Base-by-base conservation (phyloP, 1,140 invertebrate genomes). In the Pararge aegeria region DNA sequence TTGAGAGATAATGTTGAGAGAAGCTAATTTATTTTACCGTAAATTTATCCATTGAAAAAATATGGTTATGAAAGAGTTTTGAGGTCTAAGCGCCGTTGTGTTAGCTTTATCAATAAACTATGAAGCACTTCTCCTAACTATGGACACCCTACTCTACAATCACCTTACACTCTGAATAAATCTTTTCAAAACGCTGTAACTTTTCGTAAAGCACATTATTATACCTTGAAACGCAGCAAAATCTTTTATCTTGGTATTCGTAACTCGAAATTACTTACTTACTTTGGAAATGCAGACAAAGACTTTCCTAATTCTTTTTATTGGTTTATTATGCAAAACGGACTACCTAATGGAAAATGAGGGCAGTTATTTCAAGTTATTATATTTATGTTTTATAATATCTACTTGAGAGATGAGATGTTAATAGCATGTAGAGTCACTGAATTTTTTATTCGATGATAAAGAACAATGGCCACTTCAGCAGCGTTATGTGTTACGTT, bases 151-250 rank as follows among this genome's bases (percentile, higher is more conserved):
- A 29, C 5, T 29, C 19, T 20, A 1, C 27, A 37, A 29, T 57
- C 44, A 57, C 55, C 55, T 49, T 49, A 30, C 21, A 48, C 42
- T 38, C 37, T 12, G 54, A 61, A 75, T 75, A 69, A 69, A 62
- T 71, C 59, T 66, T 21, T 38, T n/a, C 9, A 66, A 51, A 55
- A 52, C 58, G 74, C 68, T 70, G 65, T 80, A 81, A 80, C 80
- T 81, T 76, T 59, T 51, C 54, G 24, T 30, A 61, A 73, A 75
- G 63, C 65, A 66, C 69, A 68, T 73, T 77, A 75, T 79, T 77
- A 81, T 70, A 61, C 67, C 66, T 65, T 70, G 70, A 73, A 75
- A 73, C 66, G 66, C 61, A 67, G 70, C 58, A 62, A 64, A 71
- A 67, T 55, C 63, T 70, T 55, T 61, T 61, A 61, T 61, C 59